phyloP scores from a whole-genome alignment of 2,797 vertebrate genomes.

The Coreius guichenoti region DNA sequence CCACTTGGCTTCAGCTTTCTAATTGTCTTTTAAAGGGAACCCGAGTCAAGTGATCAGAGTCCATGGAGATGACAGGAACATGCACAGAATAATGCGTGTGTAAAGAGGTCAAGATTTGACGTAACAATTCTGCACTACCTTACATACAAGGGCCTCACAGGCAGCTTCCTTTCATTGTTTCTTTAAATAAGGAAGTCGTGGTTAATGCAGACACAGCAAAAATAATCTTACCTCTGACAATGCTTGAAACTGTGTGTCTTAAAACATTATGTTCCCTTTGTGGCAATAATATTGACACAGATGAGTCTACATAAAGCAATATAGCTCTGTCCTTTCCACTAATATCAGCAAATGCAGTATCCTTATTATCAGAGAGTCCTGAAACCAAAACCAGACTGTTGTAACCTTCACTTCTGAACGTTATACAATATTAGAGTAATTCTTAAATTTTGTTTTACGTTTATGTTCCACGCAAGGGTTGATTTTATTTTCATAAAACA shows the following conservation, averaged over 20 bases:
- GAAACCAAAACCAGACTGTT: background rate
- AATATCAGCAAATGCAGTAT: background rate
- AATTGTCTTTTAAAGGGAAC: background rate
- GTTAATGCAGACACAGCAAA: conserved; percentile 72
- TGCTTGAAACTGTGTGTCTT: background rate
- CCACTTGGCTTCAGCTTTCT: conserved; percentile 36
- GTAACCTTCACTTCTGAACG: background rate
- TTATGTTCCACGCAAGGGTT: background rate
- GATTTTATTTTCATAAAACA: background rate
- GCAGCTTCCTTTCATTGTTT: conserved; percentile 78
- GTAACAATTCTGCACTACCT: conserved; percentile 7
- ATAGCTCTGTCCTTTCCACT: background rate
- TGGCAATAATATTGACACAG: conserved; percentile 5
- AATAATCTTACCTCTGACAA: conserved; percentile 27
- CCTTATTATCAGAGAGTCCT: background rate
- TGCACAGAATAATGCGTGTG: background rate
- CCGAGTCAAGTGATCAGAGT: background rate
- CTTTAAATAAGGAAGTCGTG: conserved; percentile 71
- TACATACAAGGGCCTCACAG: conserved; percentile 47
- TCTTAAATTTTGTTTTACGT: background rate
- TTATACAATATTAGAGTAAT: background rate
- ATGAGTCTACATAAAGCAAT: background rate
- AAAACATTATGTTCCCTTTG: conserved; percentile 18
- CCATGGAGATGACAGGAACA: background rate
- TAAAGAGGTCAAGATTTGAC: background rate